These are phyloP conservation scores for Canis aureus DNA, from an alignment of 2,113 vertebrate genomes.

Conservation along the genomic window DNA sequence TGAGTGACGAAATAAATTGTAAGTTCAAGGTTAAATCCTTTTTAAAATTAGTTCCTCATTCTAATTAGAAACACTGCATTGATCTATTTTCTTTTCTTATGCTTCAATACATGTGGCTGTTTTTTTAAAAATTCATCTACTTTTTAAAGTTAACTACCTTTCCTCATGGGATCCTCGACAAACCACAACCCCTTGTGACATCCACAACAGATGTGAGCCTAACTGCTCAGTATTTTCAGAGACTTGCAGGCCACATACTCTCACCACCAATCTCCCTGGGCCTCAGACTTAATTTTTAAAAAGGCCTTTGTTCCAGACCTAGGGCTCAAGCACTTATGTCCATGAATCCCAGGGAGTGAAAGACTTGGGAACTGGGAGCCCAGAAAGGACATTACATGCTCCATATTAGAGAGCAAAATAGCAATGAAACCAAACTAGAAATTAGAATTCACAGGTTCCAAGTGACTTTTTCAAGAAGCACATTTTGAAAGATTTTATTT, in stretches of 20 bases:
- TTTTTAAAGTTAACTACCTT: conserved; percentile 10
- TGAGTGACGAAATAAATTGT: background rate
- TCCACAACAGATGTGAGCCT: background rate
- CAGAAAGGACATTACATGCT: conserved; percentile 2
- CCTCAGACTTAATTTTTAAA: background rate
- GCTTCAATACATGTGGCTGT: background rate
- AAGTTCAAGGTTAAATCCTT: background rate
- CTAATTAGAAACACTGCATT: background rate
- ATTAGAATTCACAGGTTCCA: background rate
- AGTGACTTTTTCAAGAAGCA: conserved; percentile 17
- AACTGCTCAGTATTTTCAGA: background rate
- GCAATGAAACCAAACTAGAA: conserved; percentile 30
- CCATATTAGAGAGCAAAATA: background rate
- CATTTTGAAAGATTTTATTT: background rate
- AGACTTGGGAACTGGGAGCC: background rate
- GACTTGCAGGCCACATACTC: background rate
- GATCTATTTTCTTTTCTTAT: background rate
- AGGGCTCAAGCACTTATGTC: background rate
- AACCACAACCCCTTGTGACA: background rate
- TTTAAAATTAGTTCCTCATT: background rate
- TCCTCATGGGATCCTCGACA: background rate
- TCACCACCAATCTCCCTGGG: background rate
- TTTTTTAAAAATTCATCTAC: background rate
- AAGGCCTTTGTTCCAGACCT: background rate
- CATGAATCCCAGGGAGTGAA: background rate